phyloP scores from a whole-genome alignment of 2,888 invertebrate species.

The Calameuta filiformis region DNA sequence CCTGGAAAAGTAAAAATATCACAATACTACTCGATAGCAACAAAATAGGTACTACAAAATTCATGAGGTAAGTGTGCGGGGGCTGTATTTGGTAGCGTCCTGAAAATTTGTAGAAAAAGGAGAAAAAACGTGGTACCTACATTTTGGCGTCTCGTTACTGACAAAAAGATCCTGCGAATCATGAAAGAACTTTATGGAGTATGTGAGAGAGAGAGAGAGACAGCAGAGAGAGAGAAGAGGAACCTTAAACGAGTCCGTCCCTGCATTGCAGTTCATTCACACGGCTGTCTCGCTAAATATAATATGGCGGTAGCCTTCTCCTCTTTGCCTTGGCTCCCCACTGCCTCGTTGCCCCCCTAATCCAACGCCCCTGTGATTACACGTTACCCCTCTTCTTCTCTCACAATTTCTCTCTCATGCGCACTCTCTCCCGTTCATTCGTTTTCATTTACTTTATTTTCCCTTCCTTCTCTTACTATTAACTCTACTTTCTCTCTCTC shows the following conservation, averaged over 20 bases:
- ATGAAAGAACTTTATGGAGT: slow-evolving; percentile 7
- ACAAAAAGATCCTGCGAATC: neutral
- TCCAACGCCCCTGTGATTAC: slow-evolving; percentile 59
- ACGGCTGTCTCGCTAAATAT: slow-evolving; percentile 60
- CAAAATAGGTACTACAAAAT: neutral
- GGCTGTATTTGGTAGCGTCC: neutral
- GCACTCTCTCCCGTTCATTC: neutral
- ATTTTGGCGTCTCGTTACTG: neutral
- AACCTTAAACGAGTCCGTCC: slow-evolving; percentile 36
- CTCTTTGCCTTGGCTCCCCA: slow-evolving; percentile 20
- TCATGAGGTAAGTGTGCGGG: neutral
- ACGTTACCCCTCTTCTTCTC: slow-evolving; percentile 25
- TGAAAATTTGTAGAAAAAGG: neutral
- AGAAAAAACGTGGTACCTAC: neutral
- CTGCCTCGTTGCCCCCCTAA: slow-evolving; percentile 44
- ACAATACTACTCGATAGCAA: neutral
- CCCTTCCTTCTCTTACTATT: slow-evolving; percentile 12
- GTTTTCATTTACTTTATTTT: neutral
- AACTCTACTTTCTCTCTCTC: neutral
- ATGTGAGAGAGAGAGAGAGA: neutral
- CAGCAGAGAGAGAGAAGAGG: slow-evolving; percentile 18
- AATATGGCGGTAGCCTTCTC: slow-evolving; percentile 56
- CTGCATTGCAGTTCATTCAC: slow-evolving; percentile 61
- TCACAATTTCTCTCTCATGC: neutral
- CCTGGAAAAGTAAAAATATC: neutral